phyloP scores from a whole-genome alignment of 2,888 invertebrate species.

The Melieria crassipennis region DNA sequence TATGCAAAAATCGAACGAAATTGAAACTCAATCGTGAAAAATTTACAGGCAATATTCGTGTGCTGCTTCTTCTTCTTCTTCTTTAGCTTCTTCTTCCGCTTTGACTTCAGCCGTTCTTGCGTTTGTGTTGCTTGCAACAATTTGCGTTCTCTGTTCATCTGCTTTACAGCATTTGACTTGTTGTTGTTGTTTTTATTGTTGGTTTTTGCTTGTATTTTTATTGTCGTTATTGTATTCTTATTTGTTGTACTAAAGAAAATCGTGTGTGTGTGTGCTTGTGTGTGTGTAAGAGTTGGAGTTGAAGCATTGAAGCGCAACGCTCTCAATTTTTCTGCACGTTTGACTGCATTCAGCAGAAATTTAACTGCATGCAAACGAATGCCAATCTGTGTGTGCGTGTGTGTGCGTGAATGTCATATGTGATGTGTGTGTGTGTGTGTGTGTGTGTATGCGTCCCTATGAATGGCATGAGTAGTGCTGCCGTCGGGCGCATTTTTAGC shows the following conservation, averaged over 20 bases:
- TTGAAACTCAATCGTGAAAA: constrained; percentile 25
- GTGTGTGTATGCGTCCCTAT: not conserved
- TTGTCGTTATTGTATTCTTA: too few relatives aligned
- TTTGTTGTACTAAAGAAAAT: too few relatives aligned
- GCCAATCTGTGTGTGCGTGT: constrained; percentile 27
- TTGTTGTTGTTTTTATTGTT: constrained; percentile 1
- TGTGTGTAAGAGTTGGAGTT: too few relatives aligned
- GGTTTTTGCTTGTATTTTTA: not conserved
- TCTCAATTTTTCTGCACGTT: too few relatives aligned
- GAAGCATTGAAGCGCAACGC: too few relatives aligned
- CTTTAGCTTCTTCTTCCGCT: not conserved
- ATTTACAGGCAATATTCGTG: constrained; percentile 9
- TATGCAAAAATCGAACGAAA: constrained; percentile 4
- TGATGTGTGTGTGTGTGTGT: not conserved
- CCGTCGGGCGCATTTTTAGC: constrained; percentile 11
- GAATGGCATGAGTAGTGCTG: constrained; percentile 19
- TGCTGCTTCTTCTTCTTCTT: not conserved
- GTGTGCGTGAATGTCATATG: constrained; percentile 10
- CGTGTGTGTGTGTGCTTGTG: too few relatives aligned
- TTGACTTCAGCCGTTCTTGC: too few relatives aligned
- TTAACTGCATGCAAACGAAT: constrained; percentile 3
- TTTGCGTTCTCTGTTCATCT: too few relatives aligned
- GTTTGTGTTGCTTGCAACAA: too few relatives aligned
- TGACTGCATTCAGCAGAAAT: too few relatives aligned
- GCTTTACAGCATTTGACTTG: not conserved